phyloP scores from a whole-genome alignment of 1,140 invertebrate genomes.

The Caenorhabditis elegans region DNA sequence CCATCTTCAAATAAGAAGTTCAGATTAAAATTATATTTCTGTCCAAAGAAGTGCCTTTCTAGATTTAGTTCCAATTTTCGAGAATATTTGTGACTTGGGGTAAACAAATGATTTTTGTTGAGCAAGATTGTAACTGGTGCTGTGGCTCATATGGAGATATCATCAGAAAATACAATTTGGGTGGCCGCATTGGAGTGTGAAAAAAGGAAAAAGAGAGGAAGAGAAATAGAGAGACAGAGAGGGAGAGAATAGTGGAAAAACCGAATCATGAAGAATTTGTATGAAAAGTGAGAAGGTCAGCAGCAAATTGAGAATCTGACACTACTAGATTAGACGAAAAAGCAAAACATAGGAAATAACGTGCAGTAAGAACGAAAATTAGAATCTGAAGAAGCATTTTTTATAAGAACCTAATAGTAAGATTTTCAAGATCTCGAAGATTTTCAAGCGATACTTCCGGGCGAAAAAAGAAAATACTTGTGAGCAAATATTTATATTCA shows the following conservation, averaged over 20 bases:
- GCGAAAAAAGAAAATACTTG: background rate
- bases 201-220: background rate
- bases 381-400: too few species aligned
- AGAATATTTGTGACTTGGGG: too few species aligned
- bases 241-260: background rate
- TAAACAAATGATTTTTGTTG: too few species aligned
- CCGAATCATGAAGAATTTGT: background rate
- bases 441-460: background rate
- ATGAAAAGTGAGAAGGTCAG: constrained; percentile 24
- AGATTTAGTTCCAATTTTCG: too few species aligned
- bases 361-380: too few species aligned
- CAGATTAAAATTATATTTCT: too few species aligned
- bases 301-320: background rate
- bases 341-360: too few species aligned
- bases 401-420: too few species aligned
- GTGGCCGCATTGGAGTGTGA: background rate
- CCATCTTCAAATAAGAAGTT: too few species aligned
- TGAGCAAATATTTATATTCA: background rate
- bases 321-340: background rate
- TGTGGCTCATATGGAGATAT: background rate
- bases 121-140: too few species aligned
- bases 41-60: too few species aligned
- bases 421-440: too few species aligned
- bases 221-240: background rate
- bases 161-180: background rate